Evolutionary conservation across 2,797 vertebrate genomes (phyloP).

Genomic region (Molossus alvarezi): DNA sequence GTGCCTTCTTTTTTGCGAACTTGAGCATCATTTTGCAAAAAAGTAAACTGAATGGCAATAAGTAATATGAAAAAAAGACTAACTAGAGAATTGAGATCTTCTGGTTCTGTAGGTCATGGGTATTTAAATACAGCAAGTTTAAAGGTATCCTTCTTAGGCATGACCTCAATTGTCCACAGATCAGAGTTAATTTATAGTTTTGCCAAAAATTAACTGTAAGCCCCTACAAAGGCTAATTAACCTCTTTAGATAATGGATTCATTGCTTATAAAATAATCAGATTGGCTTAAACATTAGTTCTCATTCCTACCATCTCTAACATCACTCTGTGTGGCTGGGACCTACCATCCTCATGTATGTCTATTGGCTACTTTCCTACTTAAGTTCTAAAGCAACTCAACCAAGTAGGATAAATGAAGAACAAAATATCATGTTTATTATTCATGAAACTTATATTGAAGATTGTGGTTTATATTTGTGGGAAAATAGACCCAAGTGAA

Average conservation of each 20-base stretch:
- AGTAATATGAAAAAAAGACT: not conserved
- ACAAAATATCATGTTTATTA: not conserved
- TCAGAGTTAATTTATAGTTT: not conserved
- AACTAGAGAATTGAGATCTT: not conserved
- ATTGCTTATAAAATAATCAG: not conserved
- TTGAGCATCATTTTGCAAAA: not conserved
- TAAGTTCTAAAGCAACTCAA: not conserved
- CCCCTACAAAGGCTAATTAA: conserved; percentile 2
- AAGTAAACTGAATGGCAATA: not conserved
- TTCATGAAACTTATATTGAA: not conserved
- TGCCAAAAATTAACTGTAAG: not conserved
- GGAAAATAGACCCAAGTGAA: not conserved
- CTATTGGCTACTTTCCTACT: not conserved
- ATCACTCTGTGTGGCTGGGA: not conserved
- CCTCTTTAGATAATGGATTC: not conserved
- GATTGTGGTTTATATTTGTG: not conserved
- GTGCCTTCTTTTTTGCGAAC: not conserved
- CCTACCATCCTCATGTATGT: not conserved
- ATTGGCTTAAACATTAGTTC: not conserved
- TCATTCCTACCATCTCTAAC: not conserved
- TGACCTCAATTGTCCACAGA: not conserved
- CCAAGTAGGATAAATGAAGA: not conserved
- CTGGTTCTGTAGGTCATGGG: not conserved
- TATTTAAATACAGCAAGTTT: not conserved
- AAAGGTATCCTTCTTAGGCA: not conserved